phyloP scores from a whole-genome alignment of 2,113 vertebrate species.

The Fregetta grallaria region DNA sequence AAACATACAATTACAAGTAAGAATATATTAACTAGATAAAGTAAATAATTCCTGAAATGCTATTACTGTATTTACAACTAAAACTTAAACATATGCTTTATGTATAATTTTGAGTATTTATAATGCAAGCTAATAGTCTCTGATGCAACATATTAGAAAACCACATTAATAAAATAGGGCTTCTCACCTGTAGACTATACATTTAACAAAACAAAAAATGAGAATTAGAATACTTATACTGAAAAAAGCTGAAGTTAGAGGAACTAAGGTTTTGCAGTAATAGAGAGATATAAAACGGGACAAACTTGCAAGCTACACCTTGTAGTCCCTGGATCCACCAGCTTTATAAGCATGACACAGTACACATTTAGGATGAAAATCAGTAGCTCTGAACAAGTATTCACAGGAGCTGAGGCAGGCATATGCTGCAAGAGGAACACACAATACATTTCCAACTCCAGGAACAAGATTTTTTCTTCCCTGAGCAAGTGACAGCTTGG shows the following conservation, averaged over 20 bases:
- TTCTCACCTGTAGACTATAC: background rate
- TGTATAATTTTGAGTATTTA: background rate
- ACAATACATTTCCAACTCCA: background rate
- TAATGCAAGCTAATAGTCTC: background rate
- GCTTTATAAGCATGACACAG: background rate
- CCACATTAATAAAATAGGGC: background rate
- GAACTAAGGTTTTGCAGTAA: background rate
- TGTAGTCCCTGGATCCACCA: background rate
- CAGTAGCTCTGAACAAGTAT: background rate
- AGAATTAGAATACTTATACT: background rate
- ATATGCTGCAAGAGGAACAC: background rate
- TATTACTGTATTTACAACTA: background rate
- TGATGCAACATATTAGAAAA: background rate
- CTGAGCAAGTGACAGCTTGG: constrained; percentile 1
- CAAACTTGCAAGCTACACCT: background rate
- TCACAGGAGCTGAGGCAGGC: background rate
- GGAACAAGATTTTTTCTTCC: background rate
- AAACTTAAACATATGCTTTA: background rate
- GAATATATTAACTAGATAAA: background rate
- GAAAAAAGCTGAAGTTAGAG: background rate
- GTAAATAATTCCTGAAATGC: background rate
- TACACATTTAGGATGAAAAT: background rate
- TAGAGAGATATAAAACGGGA: background rate
- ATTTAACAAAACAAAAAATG: background rate
- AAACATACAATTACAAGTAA: background rate